phyloP scores from a whole-genome alignment of 2,113 vertebrate genomes.

The Zingel zingel region DNA sequence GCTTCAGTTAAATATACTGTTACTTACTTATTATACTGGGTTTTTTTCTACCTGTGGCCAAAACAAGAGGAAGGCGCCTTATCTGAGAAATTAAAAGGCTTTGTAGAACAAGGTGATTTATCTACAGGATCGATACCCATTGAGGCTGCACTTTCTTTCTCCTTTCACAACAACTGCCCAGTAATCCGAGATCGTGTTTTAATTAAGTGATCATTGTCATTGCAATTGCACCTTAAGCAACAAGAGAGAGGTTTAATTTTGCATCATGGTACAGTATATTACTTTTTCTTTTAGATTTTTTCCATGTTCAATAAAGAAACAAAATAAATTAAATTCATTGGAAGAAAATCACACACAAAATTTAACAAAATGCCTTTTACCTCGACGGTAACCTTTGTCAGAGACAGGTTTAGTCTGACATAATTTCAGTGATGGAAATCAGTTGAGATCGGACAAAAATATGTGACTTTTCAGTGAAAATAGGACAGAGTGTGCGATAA shows the following conservation, averaged over 20 bases:
- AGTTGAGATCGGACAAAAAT: neutral
- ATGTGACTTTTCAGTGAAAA: neutral
- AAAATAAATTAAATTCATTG: neutral
- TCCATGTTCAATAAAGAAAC: neutral
- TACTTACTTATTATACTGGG: neutral
- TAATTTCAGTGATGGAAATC: neutral
- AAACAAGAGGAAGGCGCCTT: neutral
- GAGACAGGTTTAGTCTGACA: neutral
- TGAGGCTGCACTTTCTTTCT: conserved; percentile 2
- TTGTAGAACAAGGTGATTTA: conserved; percentile 22
- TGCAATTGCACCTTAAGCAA: neutral
- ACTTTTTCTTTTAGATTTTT: neutral
- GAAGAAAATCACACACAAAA: neutral
- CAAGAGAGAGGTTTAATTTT: neutral
- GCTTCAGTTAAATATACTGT: neutral
- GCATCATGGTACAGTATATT: neutral
- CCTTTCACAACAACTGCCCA: neutral
- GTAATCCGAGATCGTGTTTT: neutral
- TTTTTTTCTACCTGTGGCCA: neutral
- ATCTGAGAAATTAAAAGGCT: conserved; percentile 6
- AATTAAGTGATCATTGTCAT: neutral
- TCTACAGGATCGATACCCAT: neutral
- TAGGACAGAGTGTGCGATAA: neutral
- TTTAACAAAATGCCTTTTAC: neutral
- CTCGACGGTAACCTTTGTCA: neutral